A percentile compares a stretch with the other conserved stretches of the same genome.
phyloP scores from a whole-genome alignment of 2,888 invertebrate genomes.

The Drosophila mettleri region DNA sequence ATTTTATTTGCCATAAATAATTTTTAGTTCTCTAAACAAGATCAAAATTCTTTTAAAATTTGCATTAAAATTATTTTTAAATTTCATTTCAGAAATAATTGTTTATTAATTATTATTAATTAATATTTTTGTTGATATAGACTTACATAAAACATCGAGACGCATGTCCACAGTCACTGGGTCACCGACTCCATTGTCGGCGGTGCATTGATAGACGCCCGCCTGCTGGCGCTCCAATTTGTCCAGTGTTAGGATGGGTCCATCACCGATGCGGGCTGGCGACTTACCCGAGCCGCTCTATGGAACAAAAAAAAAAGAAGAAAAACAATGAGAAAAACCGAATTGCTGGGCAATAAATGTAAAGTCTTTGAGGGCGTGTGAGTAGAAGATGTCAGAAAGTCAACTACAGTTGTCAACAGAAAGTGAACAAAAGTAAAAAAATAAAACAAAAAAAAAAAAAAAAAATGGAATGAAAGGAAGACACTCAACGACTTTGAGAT shows the following conservation, averaged over 20 bases:
- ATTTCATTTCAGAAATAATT: neutral
- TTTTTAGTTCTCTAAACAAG: no score
- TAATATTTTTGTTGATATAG: neutral
- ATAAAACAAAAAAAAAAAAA: no score
- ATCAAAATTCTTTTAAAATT: no score
- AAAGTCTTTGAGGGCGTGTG: conserved; percentile 47
- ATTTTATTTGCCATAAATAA: no score
- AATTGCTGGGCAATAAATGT: conserved; percentile 28
- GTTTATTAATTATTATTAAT: no score
- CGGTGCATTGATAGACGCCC: conserved; percentile 89
- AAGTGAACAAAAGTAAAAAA: no score
- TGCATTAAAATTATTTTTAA: no score
- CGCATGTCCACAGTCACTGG: conserved; percentile 89
- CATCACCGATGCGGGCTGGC: conserved; percentile 86
- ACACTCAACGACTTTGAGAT: conserved; percentile 37
- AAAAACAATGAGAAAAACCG: neutral
- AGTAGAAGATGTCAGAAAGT: conserved; percentile 57
- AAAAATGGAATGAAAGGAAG: conserved; percentile 16
- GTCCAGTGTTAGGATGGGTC: conserved; percentile 88
- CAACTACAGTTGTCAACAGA: conserved; percentile 54
- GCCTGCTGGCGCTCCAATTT: conserved; percentile 88
- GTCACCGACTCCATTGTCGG: conserved; percentile 89
- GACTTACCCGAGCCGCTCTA: conserved; percentile 85
- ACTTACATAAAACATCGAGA: conserved; percentile 89
- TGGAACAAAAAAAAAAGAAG: no score